Conservation (phyloP, 1,140 invertebrate genomes). For the Drosophila truncata region DNA sequence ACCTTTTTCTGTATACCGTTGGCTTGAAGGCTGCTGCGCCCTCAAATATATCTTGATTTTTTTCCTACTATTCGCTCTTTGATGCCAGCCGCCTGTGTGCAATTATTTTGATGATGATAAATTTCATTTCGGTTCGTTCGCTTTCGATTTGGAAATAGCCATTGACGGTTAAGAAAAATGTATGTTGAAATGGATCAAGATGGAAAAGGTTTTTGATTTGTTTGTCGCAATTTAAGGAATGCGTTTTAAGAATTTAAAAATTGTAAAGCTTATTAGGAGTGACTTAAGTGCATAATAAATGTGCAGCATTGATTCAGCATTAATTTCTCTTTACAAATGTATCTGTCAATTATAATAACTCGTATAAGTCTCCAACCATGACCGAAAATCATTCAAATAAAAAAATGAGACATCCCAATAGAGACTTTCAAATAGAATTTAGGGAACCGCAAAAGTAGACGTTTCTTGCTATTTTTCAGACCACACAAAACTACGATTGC, state of each 20-base stretch:
- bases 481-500: conserved; percentile 58
- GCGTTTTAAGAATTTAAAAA: neutral
- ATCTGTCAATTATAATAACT: neutral
- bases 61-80: conserved; percentile 60
- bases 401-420: conserved; percentile 22
- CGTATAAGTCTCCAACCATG: neutral
- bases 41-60: conserved; percentile 31
- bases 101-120: conserved; percentile 73
- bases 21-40: conserved; percentile 61
- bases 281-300: neutral
- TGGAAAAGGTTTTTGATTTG: conserved; percentile 24
- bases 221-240: neutral
- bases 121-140: conserved; percentile 48
- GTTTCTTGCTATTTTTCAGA: conserved; percentile 56
- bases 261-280: neutral
- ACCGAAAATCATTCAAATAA: conserved; percentile 11
- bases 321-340: too few relatives aligned
- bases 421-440: conserved; percentile 51
- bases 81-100: conserved; percentile 59
- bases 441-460: conserved; percentile 58
- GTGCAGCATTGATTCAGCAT: neutral
- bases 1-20: conserved; percentile 30
- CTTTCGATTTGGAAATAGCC: conserved; percentile 45
- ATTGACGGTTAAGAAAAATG: conserved; percentile 19
- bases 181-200: conserved; percentile 31